A percentile compares a stretch with the other conserved stretches of the same genome.
phyloP scores from a whole-genome alignment of 2,113 vertebrate species.

The Sylvia atricapilla region DNA sequence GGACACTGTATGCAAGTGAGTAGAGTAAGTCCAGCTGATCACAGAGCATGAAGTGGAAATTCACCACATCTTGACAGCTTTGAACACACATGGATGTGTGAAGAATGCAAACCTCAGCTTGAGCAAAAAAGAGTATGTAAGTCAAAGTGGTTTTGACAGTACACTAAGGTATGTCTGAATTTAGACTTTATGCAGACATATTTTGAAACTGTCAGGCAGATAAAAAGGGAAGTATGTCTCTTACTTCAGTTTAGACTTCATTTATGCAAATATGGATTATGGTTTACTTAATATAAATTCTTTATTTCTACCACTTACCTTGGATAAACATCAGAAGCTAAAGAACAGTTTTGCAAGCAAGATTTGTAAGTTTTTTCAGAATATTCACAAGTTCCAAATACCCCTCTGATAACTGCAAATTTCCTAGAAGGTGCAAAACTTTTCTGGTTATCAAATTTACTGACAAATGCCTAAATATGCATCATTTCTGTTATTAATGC shows the following conservation, averaged over 20 bases:
- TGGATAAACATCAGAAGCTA: not conserved
- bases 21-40: not conserved
- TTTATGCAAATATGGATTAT: not conserved
- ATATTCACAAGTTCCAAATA: not conserved
- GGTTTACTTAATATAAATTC: not conserved
- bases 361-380: not conserved
- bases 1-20: not conserved
- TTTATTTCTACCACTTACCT: not conserved
- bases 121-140: not conserved
- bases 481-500: slow-evolving; percentile 51
- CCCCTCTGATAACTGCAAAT: not conserved
- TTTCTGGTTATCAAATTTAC: slow-evolving; percentile 38
- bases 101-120: not conserved
- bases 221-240: not conserved
- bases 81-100: not conserved
- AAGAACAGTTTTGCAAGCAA: not conserved
- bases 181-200: not conserved
- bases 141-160: not conserved
- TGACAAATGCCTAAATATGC: slow-evolving; percentile 54
- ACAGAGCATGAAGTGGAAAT: not conserved
- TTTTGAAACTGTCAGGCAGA: not conserved
- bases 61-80: not conserved
- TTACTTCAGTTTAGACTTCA: not conserved
- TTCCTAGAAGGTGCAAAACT: slow-evolving; percentile 36
- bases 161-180: not conserved